Base-by-base conservation (phyloP, 30 jellyfish, hydroid and myxozoan species). In the Calvadosia cruxmelitensis region DNA sequence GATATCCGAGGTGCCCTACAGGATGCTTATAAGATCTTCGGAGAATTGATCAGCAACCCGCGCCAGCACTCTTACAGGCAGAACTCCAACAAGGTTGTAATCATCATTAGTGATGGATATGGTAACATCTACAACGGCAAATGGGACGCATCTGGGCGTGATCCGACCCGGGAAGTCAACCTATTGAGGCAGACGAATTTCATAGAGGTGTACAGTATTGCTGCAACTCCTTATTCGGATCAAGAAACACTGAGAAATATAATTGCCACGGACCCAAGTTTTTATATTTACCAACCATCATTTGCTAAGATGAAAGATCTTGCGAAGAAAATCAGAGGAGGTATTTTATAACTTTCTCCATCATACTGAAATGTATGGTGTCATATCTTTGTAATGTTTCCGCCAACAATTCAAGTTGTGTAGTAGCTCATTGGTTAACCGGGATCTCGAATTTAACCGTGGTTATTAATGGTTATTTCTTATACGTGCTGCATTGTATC, bases 321-420 rank as follows among this genome's bases (percentile, higher is more conserved):
- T 29, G 99, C 99, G 20, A 71, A 66, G 52, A 76, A 83, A 29
- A 91, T 91, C 52, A 52, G 95, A 49, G 99, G 99, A 78, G 99
- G 99, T 83, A 82, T 26, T 76, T 62, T 16, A 27, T 23, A 42
- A 52, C 13, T 69, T 49, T n/a, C n/a, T n/a, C n/a, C n/a, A n/a
- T n/a, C n/a, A n/a, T n/a, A n/a, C n/a, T n/a, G n/a, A n/a, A n/a
- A n/a, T n/a, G n/a, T n/a, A n/a, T n/a, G n/a, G n/a, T n/a, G n/a
- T n/a, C n/a, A n/a, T n/a, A n/a, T n/a, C n/a, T n/a, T n/a, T n/a
- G n/a, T n/a, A n/a, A n/a, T n/a, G n/a, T n/a, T n/a, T n/a, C n/a
- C n/a, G n/a, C n/a, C n/a, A n/a, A n/a, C n/a, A n/a, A n/a, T n/a
- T n/a, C n/a, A n/a, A n/a, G n/a, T n/a, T n/a, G n/a, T n/a, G n/a